Conservation (phyloP, 2,888 invertebrate species). For the Scaptomyza cyrtandrae region DNA sequence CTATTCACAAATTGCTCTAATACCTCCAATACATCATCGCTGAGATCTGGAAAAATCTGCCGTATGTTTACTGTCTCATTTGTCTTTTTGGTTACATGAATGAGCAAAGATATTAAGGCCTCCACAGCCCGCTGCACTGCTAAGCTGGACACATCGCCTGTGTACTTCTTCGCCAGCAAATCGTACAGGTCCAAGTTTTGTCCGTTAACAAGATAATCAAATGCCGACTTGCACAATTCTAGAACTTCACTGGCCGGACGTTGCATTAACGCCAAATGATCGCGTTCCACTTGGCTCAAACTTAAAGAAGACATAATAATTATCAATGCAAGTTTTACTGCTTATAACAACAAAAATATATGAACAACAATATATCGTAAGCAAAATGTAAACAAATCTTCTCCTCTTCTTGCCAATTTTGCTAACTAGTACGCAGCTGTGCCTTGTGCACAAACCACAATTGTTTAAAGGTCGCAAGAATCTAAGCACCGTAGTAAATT, state of each 20-base stretch:
- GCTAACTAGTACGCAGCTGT: slow-evolving; percentile 36
- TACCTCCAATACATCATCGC: slow-evolving; percentile 77
- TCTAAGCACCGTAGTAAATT: neutral
- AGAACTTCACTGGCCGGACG: slow-evolving; percentile 86
- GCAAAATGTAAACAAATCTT: slow-evolving; percentile 41
- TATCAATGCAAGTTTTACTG: neutral
- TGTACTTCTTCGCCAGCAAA: slow-evolving; percentile 85
- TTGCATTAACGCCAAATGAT: slow-evolving; percentile 86
- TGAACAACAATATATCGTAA: slow-evolving; percentile 5
- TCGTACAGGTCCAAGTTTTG: slow-evolving; percentile 86
- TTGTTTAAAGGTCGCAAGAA: neutral
- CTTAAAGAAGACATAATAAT: slow-evolving; percentile 61
- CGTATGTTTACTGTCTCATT: slow-evolving; percentile 65
- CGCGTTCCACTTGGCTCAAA: slow-evolving; percentile 86
- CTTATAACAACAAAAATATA: slow-evolving; percentile 38
- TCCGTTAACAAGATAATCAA: slow-evolving; percentile 87
- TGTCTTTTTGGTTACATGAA: slow-evolving; percentile 89
- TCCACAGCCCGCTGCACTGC: slow-evolving; percentile 87
- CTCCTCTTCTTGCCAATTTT: slow-evolving; percentile 15
- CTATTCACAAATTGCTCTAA: slow-evolving; percentile 82
- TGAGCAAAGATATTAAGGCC: slow-evolving; percentile 89
- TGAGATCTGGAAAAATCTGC: slow-evolving; percentile 68
- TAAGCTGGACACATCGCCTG: slow-evolving; percentile 74
- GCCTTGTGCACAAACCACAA: neutral
- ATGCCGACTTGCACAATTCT: slow-evolving; percentile 87